phyloP scores from a whole-genome alignment of 35 echinoderm and acorn worm genomes.

The Ophiothrix spiculata region DNA sequence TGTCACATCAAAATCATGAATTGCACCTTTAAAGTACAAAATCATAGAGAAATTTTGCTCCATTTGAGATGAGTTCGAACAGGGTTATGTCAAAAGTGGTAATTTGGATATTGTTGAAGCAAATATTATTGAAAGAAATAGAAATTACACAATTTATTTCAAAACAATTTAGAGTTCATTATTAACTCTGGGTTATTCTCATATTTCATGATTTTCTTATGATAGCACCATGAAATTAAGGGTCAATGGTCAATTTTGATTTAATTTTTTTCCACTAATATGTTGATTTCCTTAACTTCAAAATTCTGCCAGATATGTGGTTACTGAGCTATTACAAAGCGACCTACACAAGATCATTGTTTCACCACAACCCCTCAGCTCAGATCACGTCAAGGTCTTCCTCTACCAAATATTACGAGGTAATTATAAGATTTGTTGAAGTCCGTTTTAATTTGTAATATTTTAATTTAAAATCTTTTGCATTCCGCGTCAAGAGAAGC shows the following conservation, averaged over 20 bases:
- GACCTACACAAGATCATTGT: slow-evolving; percentile 98
- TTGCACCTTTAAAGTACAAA: too few species aligned
- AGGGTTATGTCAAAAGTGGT: too few species aligned
- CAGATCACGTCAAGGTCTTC: slow-evolving; percentile 99
- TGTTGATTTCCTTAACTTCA: slow-evolving; percentile 57
- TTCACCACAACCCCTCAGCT: slow-evolving; percentile 94
- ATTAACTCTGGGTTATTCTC: too few species aligned
- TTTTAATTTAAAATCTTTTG: not conserved
- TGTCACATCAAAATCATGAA: too few species aligned
- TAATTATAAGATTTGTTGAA: slow-evolving; percentile 26
- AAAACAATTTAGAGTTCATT: too few species aligned
- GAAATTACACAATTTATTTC: too few species aligned
- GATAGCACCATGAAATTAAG: not conserved
- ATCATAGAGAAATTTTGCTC: too few species aligned
- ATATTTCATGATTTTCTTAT: too few species aligned
- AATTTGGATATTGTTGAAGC: too few species aligned
- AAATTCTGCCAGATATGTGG: slow-evolving; percentile 99
- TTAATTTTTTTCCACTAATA: not conserved
- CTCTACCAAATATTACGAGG: slow-evolving; percentile 99
- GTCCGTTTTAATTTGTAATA: not conserved
- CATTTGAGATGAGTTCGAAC: too few species aligned
- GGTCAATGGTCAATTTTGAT: not conserved
- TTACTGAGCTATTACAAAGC: slow-evolving; percentile 95
- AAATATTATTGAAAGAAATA: too few species aligned
- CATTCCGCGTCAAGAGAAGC: not conserved